A percentile compares a stretch with the other conserved stretches of the same genome.
These are phyloP conservation scores for Aythya baeri DNA, from an alignment of 2,113 vertebrate genomes.

Conservation along the genomic window DNA sequence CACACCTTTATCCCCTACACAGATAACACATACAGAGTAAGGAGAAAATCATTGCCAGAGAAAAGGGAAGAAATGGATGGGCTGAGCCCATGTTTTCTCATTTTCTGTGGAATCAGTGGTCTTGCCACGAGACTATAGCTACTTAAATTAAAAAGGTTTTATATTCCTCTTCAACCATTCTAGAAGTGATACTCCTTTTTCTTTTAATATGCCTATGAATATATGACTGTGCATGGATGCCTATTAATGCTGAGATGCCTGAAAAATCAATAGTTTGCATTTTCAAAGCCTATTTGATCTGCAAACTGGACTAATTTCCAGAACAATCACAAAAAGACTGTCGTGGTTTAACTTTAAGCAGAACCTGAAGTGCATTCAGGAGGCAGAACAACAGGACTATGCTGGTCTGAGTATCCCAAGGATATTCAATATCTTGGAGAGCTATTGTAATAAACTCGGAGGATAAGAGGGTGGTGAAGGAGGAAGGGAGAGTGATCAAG, in stretches of 20 bases:
- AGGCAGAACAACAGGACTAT: too few species aligned
- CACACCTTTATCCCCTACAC: not conserved
- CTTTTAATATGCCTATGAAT: not conserved
- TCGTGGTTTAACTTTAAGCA: too few species aligned
- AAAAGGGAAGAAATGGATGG: not conserved
- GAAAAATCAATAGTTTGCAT: conserved; percentile 27
- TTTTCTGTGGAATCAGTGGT: not conserved
- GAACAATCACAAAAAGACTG: not conserved
- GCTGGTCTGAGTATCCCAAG: too few species aligned
- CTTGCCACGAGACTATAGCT: not conserved
- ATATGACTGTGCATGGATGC: not conserved
- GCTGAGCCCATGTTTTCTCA: not conserved
- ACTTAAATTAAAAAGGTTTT: not conserved
- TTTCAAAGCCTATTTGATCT: not conserved
- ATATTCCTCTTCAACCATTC: not conserved
- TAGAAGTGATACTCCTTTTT: not conserved
- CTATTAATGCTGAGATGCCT: not conserved
- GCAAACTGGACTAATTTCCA: not conserved
- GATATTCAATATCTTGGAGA: too few species aligned
- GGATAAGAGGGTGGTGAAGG: too few species aligned
- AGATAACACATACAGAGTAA: not conserved
- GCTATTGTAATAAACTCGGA: too few species aligned
- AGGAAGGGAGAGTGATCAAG: too few species aligned
- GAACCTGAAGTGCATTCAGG: too few species aligned
- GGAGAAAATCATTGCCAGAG: not conserved